A percentile compares a stretch with the other conserved stretches of the same genome.
Conservation (phyloP, 2,797 vertebrate species). For the Rhyacichthys aspro region DNA sequence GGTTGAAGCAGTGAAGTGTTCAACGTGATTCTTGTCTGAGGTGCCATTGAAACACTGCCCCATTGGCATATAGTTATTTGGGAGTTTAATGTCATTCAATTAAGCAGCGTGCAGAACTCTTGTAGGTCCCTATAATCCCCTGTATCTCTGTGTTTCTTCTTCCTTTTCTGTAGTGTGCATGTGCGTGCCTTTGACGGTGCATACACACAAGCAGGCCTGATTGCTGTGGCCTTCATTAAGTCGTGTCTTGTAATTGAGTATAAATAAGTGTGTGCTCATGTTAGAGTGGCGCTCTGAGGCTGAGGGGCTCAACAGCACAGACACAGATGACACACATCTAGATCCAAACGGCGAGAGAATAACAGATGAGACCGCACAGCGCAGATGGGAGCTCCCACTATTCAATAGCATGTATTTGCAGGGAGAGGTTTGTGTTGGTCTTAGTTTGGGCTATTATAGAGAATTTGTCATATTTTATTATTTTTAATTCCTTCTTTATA, state of each 20-base stretch:
- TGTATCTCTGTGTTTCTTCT: conserved; percentile 8
- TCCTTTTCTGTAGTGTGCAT: neutral
- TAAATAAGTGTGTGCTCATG: conserved; percentile 55
- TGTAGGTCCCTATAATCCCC: conserved; percentile 20
- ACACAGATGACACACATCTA: conserved; percentile 37
- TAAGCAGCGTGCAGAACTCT: conserved; percentile 47
- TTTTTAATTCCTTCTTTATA: too few relatives aligned
- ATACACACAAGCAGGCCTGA: conserved; percentile 2
- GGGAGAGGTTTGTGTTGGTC: too few relatives aligned
- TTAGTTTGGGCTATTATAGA: too few relatives aligned
- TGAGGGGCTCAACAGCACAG: conserved; percentile 36
- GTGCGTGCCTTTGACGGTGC: neutral
- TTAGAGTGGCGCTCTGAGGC: conserved; percentile 44
- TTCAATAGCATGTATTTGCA: too few relatives aligned
- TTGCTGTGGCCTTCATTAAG: conserved; percentile 46
- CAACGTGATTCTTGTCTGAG: neutral
- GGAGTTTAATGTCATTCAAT: conserved; percentile 55
- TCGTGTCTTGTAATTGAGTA: conserved; percentile 60
- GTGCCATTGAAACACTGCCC: conserved; percentile 10
- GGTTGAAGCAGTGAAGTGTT: neutral
- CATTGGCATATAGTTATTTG: conserved; percentile 16
- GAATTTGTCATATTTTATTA: too few relatives aligned
- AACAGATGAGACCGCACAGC: too few relatives aligned
- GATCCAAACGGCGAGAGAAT: neutral
- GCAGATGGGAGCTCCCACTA: too few relatives aligned